phyloP scores from a whole-genome alignment of 2,797 vertebrate genomes.

The Takifugu rubripes region DNA sequence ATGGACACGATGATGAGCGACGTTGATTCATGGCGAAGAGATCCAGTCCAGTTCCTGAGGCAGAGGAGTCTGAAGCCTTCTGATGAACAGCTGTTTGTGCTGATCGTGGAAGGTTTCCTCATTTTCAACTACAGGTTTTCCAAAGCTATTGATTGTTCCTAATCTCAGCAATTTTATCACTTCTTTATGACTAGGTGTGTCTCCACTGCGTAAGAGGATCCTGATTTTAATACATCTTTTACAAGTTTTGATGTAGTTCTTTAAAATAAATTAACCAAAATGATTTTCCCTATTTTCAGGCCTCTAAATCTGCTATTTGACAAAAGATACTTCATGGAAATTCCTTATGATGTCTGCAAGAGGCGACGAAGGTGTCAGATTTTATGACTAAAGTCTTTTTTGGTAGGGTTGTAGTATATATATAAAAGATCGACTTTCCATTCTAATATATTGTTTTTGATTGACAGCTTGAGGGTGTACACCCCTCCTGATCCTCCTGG shows the following conservation, averaged over 20 bases:
- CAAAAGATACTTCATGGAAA: slow-evolving; percentile 87
- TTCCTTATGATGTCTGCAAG: slow-evolving; percentile 90
- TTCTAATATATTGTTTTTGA: slow-evolving; percentile 14
- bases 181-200: neutral
- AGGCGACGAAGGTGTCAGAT: slow-evolving; percentile 76
- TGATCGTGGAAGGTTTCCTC: slow-evolving; percentile 94
- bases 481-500: slow-evolving; percentile 85
- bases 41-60: slow-evolving; percentile 47
- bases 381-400: neutral
- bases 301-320: slow-evolving; percentile 83
- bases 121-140: slow-evolving; percentile 87
- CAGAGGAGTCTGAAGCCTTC: slow-evolving; percentile 21
- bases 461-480: slow-evolving; percentile 81
- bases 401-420: neutral
- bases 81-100: slow-evolving; percentile 65
- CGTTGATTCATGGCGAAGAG: slow-evolving; percentile 73
- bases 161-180: too few species aligned
- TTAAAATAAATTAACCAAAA: neutral
- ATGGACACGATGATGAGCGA: slow-evolving; percentile 88
- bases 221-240: neutral
- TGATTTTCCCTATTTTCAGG: slow-evolving; percentile 60
- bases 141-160: too few species aligned
- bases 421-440: neutral
- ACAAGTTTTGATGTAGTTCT: neutral
- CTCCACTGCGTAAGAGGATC: neutral